A percentile compares a stretch with the other conserved stretches of the same genome.
phyloP scores from a whole-genome alignment of 1,140 invertebrate species.

The Drosophila pandora region DNA sequence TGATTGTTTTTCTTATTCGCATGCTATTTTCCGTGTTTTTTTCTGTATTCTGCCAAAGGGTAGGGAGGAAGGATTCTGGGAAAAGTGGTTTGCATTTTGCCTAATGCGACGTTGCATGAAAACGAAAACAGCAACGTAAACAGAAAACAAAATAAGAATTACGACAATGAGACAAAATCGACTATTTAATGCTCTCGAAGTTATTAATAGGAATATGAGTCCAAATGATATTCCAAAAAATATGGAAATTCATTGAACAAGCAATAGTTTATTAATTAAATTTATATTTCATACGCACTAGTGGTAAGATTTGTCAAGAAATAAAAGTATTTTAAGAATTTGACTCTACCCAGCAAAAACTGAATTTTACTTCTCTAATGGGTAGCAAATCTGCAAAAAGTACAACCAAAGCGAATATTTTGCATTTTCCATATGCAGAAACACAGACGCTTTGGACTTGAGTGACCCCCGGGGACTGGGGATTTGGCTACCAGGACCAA shows the following conservation, averaged over 20 bases:
- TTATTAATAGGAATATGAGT: neutral
- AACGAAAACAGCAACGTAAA: conserved; percentile 58
- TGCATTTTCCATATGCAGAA: conserved; percentile 59
- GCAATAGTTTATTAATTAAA: too few species aligned
- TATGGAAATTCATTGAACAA: neutral
- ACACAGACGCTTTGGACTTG: conserved; percentile 48
- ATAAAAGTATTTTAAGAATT: too few species aligned
- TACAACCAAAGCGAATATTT: conserved; percentile 36
- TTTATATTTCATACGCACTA: too few species aligned
- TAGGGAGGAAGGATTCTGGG: conserved; percentile 3
- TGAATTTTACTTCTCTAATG: conserved; percentile 1
- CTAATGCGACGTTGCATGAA: conserved; percentile 62
- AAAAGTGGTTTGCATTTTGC: conserved; percentile 57
- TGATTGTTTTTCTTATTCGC: conserved; percentile 13
- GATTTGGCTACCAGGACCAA: conserved; percentile 27
- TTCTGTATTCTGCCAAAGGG: neutral
- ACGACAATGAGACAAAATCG: neutral
- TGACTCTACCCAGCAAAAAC: neutral
- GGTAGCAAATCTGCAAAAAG: conserved; percentile 16
- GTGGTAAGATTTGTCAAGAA: neutral
- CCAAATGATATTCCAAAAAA: neutral
- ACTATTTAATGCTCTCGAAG: conserved; percentile 23
- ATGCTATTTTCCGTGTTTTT: conserved; percentile 6
- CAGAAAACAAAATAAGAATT: conserved; percentile 50
- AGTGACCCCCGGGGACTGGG: conserved; percentile 44